A percentile compares a stretch with the other conserved stretches of the same genome.
phyloP scores from a whole-genome alignment of 2,113 vertebrate genomes.

The Podiceps cristatus region DNA sequence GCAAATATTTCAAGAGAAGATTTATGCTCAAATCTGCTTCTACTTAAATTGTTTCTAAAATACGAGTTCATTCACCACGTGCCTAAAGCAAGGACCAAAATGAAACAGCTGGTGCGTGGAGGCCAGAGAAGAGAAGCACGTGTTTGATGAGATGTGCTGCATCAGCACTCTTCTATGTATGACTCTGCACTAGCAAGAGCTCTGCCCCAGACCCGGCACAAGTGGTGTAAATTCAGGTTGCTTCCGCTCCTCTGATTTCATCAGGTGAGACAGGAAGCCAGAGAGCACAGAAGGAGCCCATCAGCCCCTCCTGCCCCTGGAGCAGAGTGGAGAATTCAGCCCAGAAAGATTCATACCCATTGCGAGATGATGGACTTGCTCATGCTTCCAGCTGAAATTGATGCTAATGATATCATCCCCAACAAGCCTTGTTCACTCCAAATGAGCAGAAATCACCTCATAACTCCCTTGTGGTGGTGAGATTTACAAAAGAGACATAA shows the following conservation, averaged over 20 bases:
- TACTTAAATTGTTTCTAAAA: slow-evolving; percentile 58
- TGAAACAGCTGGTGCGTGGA: slow-evolving; percentile 1
- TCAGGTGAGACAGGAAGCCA: background rate
- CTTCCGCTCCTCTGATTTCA: background rate
- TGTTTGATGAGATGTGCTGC: background rate
- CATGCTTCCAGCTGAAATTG: background rate
- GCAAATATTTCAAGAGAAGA: slow-evolving; percentile 50
- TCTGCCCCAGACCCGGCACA: background rate
- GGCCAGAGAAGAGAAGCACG: background rate
- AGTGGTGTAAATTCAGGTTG: background rate
- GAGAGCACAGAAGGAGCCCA: background rate
- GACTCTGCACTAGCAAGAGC: background rate
- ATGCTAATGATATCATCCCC: background rate
- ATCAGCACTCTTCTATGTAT: background rate
- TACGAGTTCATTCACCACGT: slow-evolving; percentile 24
- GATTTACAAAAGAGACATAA: slow-evolving; percentile 4
- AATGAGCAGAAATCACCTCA: slow-evolving; percentile 4
- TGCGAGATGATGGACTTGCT: background rate
- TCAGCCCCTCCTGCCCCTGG: background rate
- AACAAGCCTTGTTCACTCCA: background rate
- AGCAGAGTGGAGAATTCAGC: background rate
- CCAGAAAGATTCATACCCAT: background rate
- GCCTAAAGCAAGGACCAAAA: slow-evolving; percentile 49
- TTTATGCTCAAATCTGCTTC: slow-evolving; percentile 62
- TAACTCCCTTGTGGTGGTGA: background rate